Conservation (phyloP, 1,140 invertebrate genomes). For the Pissodes strobi region DNA sequence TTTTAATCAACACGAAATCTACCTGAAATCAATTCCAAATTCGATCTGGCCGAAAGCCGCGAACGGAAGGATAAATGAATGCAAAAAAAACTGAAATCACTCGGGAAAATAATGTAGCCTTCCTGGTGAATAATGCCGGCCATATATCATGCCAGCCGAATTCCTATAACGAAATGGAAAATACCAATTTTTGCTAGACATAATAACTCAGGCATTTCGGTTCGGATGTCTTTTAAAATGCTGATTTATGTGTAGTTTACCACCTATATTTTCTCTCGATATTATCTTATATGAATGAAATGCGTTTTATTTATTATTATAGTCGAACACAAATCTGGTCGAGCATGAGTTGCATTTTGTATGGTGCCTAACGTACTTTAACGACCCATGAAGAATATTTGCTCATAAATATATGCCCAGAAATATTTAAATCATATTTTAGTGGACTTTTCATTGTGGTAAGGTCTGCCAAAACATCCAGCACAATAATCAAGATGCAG, state of each 20-base stretch:
- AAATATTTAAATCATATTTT: too few species aligned
- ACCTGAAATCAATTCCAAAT: conserved; percentile 27
- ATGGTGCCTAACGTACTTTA: too few species aligned
- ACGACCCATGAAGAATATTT: too few species aligned
- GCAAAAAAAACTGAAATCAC: conserved; percentile 34
- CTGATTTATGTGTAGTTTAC: conserved; percentile 37
- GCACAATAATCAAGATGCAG: too few species aligned
- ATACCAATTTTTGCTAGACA: conserved; percentile 39
- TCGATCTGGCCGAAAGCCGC: conserved; percentile 16
- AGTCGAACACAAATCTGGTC: neutral
- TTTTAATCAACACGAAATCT: conserved; percentile 28
- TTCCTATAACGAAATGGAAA: conserved; percentile 37
- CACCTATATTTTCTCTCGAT: conserved; percentile 35
- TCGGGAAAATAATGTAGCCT: conserved; percentile 34
- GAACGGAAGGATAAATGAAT: conserved; percentile 32
- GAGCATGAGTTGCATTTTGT: too few species aligned
- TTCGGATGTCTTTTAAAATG: conserved; percentile 36
- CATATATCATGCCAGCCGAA: conserved; percentile 32
- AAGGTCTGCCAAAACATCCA: too few species aligned
- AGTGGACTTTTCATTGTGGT: too few species aligned
- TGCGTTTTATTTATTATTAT: conserved; percentile 19
- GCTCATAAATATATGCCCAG: too few species aligned
- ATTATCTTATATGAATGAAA: conserved; percentile 23
- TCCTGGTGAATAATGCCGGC: conserved; percentile 32
- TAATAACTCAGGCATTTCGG: conserved; percentile 36